phyloP scores from a whole-genome alignment of 92 coral and sea anemone genomes.

The Anthopleura xanthogrammica region DNA sequence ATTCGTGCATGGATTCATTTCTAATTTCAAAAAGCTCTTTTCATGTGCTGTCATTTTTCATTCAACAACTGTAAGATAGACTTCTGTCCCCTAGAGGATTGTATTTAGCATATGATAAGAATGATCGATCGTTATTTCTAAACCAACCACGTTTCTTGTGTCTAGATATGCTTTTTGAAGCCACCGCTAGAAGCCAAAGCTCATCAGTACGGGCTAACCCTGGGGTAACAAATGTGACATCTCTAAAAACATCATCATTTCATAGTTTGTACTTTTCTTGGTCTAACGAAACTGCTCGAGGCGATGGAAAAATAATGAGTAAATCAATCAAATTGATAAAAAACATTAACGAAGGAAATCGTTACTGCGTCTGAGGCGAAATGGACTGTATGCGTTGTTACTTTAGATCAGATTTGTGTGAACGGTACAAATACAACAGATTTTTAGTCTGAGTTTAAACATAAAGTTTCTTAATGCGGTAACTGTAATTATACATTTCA shows the following conservation, averaged over 20 bases:
- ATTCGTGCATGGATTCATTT: not conserved
- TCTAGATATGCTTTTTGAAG: constrained; percentile 3
- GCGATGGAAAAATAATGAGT: not conserved
- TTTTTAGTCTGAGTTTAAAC: too few relatives aligned
- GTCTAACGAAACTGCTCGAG: not conserved
- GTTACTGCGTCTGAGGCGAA: not conserved
- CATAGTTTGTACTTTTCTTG: not conserved
- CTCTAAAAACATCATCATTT: not conserved
- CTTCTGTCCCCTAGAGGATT: not conserved
- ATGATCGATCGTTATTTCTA: not conserved
- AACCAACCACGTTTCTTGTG: constrained; percentile 5
- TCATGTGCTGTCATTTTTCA: not conserved
- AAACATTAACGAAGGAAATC: not conserved
- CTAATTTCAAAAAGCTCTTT: not conserved
- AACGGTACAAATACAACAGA: too few relatives aligned
- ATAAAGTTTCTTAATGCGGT: too few relatives aligned
- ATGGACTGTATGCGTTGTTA: not conserved
- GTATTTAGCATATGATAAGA: not conserved
- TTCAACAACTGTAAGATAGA: not conserved
- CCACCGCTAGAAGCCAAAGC: not conserved
- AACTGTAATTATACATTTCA: too few relatives aligned
- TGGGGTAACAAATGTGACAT: not conserved
- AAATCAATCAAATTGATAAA: not conserved
- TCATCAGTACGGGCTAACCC: not conserved
- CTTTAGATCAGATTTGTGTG: too few relatives aligned